phyloP scores from a whole-genome alignment of 1,140 invertebrate genomes.

The Asobara japonica region DNA sequence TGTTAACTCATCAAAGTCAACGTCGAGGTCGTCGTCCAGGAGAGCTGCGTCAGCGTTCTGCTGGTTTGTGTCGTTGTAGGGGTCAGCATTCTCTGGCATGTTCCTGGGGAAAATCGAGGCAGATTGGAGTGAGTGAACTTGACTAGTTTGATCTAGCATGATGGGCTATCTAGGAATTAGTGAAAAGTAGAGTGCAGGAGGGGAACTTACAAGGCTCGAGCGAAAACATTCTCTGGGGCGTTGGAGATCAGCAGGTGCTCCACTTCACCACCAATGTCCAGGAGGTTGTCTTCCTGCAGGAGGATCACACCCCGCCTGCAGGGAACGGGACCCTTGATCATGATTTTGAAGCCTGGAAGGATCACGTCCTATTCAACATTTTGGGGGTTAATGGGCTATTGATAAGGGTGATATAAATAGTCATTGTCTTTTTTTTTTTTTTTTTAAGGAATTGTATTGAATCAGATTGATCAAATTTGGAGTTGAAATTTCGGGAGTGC shows the following conservation, averaged over 20 bases:
- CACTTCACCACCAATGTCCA: constrained; percentile 80
- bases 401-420: too few relatives aligned
- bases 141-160: too few relatives aligned
- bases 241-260: constrained; percentile 71
- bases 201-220: constrained; percentile 67
- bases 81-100: constrained; percentile 64
- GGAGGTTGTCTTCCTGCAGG: constrained; percentile 72
- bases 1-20: constrained; percentile 46
- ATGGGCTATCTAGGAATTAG: too few relatives aligned
- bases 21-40: constrained; percentile 51
- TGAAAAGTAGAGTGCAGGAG: neutral
- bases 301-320: constrained; percentile 78
- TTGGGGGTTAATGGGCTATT: too few relatives aligned
- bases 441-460: too few relatives aligned
- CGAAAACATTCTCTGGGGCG: constrained; percentile 71
- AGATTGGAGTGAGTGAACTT: neutral
- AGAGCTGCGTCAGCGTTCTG: constrained; percentile 17
- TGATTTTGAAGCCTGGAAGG: constrained; percentile 61
- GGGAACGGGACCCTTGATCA: constrained; percentile 73
- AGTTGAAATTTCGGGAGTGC: too few relatives aligned
- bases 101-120: constrained; percentile 47
- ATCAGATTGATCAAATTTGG: too few relatives aligned
- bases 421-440: too few relatives aligned
- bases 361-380: too few relatives aligned
- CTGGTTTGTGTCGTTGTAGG: constrained; percentile 46